These are phyloP conservation scores for Aspidiotus destructor DNA, from an alignment of 2,888 invertebrate species.

Conservation along the genomic window DNA sequence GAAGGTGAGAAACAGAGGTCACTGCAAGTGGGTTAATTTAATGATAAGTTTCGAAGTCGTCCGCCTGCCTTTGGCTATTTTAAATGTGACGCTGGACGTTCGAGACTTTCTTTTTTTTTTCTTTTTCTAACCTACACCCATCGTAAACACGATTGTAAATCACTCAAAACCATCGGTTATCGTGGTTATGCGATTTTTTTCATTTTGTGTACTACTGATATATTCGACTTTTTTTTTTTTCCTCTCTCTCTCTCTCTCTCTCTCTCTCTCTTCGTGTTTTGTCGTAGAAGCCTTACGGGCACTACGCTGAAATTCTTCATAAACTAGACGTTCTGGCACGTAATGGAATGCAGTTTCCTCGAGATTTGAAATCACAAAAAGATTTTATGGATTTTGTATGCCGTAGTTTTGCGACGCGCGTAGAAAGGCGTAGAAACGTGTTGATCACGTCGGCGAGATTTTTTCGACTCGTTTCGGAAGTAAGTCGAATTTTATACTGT, in stretches of 20 bases:
- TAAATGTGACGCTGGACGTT: too few species aligned
- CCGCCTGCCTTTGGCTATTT: too few species aligned
- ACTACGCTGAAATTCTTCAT: conserved; percentile 66
- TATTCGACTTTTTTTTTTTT: neutral
- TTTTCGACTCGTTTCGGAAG: conserved; percentile 63
- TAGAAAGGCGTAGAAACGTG: conserved; percentile 63
- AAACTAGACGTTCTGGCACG: conserved; percentile 54
- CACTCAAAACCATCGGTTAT: neutral
- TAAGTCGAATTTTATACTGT: conserved; percentile 38
- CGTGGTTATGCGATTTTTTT: neutral
- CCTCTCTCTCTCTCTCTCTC: neutral
- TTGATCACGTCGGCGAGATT: conserved; percentile 65
- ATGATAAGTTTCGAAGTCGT: too few species aligned
- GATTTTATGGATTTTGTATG: conserved; percentile 77
- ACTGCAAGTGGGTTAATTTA: too few species aligned
- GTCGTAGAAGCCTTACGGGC: conserved; percentile 60
- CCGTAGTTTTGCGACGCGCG: conserved; percentile 61
- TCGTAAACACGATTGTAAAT: too few species aligned
- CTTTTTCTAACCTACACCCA: too few species aligned
- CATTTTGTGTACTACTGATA: too few species aligned
- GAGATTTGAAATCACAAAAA: conserved; percentile 59
- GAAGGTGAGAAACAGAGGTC: too few species aligned
- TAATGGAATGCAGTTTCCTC: conserved; percentile 42
- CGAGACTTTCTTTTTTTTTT: too few species aligned
- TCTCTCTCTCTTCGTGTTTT: neutral